Evolutionary conservation across 2,113 vertebrate species (phyloP).

Genomic region (Scalopus aquaticus): DNA sequence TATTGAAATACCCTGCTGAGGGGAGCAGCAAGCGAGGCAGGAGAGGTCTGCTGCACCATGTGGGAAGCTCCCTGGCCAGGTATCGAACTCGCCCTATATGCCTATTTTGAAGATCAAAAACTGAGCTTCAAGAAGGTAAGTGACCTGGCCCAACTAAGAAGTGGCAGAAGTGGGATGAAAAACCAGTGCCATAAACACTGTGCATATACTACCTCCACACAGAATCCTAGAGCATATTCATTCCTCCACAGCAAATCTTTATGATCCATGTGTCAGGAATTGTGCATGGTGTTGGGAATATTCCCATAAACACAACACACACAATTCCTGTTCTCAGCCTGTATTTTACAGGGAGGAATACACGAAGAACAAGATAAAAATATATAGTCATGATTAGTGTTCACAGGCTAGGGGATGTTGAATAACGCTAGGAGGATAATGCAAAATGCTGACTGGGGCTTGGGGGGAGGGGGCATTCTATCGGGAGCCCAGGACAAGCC

Average conservation of each 20-base stretch:
- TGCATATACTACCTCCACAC: background rate
- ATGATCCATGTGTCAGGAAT: background rate
- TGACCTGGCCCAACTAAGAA: background rate
- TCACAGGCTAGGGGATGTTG: fast-evolving
- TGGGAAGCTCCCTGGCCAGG: too few species aligned
- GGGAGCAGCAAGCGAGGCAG: too few species aligned
- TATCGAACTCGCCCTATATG: too few species aligned
- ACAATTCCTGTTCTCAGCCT: background rate
- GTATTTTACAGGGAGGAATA: background rate
- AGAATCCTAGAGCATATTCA: background rate
- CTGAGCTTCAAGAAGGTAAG: background rate
- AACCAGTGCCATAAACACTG: background rate
- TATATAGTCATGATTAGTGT: too few species aligned
- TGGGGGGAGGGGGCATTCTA: background rate
- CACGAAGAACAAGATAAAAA: background rate
- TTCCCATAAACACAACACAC: background rate
- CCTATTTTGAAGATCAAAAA: background rate
- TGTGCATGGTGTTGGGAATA: background rate
- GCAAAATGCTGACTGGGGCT: background rate
- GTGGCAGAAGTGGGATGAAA: background rate
- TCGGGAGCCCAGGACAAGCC: fast-evolving
- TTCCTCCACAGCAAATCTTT: background rate
- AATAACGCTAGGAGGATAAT: too few species aligned
- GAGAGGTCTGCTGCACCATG: too few species aligned
- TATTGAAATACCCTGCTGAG: too few species aligned